These are phyloP conservation scores for Tetanocera ferruginea DNA, from an alignment of 2,888 invertebrate species.

Conservation along the genomic window DNA sequence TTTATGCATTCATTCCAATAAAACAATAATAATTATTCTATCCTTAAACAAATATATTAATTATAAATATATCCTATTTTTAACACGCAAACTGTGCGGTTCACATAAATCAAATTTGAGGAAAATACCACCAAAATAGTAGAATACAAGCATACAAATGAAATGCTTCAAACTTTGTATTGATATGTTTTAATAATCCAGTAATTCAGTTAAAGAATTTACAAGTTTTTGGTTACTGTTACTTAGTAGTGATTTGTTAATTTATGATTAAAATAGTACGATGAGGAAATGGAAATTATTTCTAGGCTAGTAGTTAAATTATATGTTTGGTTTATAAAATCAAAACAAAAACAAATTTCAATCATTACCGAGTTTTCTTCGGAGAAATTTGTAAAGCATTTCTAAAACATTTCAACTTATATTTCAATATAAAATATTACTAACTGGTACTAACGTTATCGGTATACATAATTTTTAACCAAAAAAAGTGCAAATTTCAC, in stretches of 20 bases:
- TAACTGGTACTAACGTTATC: no score
- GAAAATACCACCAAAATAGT: neutral
- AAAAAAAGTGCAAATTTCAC: no score
- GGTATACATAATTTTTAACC: no score
- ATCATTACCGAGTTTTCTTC: no score
- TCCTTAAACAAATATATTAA: neutral
- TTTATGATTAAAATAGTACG: neutral
- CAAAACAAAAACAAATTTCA: no score
- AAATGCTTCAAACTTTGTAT: neutral
- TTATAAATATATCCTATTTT: neutral
- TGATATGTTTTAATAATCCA: neutral
- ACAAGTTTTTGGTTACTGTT: neutral
- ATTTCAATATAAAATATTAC: no score
- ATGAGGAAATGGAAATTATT: conserved; percentile 27
- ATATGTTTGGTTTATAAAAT: no score
- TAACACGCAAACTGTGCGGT: neutral
- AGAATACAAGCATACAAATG: neutral
- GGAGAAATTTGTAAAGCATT: no score
- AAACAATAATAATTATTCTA: neutral
- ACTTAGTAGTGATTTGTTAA: neutral
- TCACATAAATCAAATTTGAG: neutral
- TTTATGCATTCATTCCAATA: neutral
- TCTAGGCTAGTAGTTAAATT: conserved; percentile 26
- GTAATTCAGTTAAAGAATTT: neutral
- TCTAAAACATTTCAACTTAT: no score